phyloP scores from a whole-genome alignment of 92 coral and sea anemone genomes.

The Zoanthus gigantus region DNA sequence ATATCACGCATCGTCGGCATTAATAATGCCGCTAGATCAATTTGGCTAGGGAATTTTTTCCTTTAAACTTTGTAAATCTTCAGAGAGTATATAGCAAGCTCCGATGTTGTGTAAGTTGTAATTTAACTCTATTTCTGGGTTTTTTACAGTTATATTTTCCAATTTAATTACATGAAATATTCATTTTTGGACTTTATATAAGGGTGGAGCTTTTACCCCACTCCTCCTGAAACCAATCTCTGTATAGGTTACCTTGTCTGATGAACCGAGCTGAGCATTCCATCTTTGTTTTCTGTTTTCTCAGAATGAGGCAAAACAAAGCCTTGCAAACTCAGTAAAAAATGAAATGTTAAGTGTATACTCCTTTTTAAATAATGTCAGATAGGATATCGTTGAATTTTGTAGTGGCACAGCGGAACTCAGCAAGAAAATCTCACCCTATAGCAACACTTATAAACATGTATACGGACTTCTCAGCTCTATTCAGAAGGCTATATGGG shows the following conservation, averaged over 20 bases:
- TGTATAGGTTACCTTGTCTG: neutral
- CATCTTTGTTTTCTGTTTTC: neutral
- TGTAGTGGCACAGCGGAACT: too few species aligned
- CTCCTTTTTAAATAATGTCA: too few species aligned
- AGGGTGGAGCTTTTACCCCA: neutral
- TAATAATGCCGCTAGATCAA: neutral
- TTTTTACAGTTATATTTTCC: neutral
- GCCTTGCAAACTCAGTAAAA: neutral
- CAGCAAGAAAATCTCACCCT: too few species aligned
- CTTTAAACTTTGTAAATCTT: neutral
- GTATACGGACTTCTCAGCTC: too few species aligned
- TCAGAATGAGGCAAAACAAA: neutral
- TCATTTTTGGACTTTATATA: neutral
- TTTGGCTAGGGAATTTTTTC: neutral
- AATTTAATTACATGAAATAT: neutral
- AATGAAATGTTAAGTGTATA: too few species aligned
- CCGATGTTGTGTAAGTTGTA: neutral
- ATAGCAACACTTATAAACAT: too few species aligned
- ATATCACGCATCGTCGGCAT: neutral
- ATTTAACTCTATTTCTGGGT: neutral
- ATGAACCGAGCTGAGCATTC: neutral
- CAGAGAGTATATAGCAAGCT: neutral
- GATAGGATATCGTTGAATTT: too few species aligned
- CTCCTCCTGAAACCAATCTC: neutral
- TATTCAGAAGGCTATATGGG: too few species aligned